phyloP scores from a whole-genome alignment of 2,113 vertebrate genomes.

The Rhinichthys klamathensis region DNA sequence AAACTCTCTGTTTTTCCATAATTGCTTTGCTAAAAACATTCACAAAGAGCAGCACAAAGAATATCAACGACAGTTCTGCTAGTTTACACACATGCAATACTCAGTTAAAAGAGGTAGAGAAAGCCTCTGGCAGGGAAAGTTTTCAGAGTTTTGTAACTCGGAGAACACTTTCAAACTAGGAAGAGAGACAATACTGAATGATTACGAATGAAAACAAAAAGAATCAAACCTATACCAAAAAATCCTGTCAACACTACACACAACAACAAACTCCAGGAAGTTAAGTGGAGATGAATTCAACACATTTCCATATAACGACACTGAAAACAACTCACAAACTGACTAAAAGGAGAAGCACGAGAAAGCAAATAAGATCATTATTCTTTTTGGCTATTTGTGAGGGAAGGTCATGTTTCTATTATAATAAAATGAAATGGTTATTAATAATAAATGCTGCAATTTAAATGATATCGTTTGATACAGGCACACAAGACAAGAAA shows the following conservation, averaged over 20 bases:
- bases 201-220: constrained; percentile 24
- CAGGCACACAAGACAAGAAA: neutral
- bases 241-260: neutral
- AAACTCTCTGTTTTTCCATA: constrained; percentile 64
- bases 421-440: constrained; percentile 22
- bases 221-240: neutral
- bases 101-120: constrained; percentile 54
- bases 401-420: constrained; percentile 30
- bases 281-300: constrained; percentile 5
- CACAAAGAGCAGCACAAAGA: constrained; percentile 23
- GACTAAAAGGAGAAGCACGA: neutral
- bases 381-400: constrained; percentile 40
- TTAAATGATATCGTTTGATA: constrained; percentile 23
- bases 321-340: constrained; percentile 24
- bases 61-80: neutral
- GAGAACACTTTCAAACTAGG: constrained; percentile 31
- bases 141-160: constrained; percentile 38
- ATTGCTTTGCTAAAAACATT: constrained; percentile 63
- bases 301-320: constrained; percentile 8
- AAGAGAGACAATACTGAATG: neutral
- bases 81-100: constrained; percentile 30
- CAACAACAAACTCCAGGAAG: constrained; percentile 1
- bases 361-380: constrained; percentile 18
- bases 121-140: constrained; percentile 56
- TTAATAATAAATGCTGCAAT: constrained; percentile 46